phyloP scores from a whole-genome alignment of 2,113 vertebrate genomes.

The Gallinago jamesoni region DNA sequence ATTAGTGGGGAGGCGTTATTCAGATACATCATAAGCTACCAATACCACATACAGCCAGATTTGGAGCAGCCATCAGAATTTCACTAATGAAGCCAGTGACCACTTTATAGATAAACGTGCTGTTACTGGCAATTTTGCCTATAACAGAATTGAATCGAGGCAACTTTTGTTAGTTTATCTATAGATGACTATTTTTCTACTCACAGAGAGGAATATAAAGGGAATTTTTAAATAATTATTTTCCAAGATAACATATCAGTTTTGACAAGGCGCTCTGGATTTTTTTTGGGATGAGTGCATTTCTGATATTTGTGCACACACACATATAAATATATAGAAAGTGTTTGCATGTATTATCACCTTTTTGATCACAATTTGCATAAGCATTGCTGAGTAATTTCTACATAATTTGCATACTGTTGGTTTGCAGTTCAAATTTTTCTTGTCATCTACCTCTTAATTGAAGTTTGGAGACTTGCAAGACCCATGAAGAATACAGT shows the following conservation, averaged over 20 bases:
- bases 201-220: neutral
- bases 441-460: conserved; percentile 10
- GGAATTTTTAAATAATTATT: conserved; percentile 25
- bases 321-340: neutral
- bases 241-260: neutral
- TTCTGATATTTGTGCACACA: neutral
- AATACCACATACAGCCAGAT: neutral
- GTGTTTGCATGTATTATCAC: neutral
- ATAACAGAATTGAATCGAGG: neutral
- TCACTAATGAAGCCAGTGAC: neutral
- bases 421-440: conserved; percentile 16
- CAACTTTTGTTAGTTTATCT: conserved; percentile 23
- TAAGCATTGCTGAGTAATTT: neutral
- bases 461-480: conserved; percentile 18
- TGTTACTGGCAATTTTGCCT: neutral
- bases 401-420: neutral
- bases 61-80: neutral
- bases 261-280: neutral
- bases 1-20: neutral
- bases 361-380: neutral
- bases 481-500: neutral
- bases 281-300: neutral
- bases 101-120: neutral
- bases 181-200: conserved; percentile 47
- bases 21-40: neutral